These are phyloP conservation scores for Miniopterus natalensis DNA, from an alignment of 2,113 vertebrate species.

Conservation along the genomic window DNA sequence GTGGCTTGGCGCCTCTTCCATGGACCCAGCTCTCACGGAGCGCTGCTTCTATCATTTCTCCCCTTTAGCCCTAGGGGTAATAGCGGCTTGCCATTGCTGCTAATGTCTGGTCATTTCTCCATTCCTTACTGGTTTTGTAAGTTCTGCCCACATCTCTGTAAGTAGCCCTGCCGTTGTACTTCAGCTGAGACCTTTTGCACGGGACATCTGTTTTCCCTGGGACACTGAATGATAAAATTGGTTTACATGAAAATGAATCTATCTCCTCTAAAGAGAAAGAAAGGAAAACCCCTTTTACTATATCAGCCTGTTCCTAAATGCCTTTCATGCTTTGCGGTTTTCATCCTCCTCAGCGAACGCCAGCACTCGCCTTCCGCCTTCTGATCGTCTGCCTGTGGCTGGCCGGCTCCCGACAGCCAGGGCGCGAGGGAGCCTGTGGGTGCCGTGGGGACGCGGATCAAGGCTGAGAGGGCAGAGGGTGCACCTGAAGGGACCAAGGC, in stretches of 20 bases:
- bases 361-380: not conserved
- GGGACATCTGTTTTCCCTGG: not conserved
- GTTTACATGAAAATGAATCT: not conserved
- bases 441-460: not conserved
- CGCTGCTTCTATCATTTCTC: not conserved
- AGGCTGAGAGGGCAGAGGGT: not conserved
- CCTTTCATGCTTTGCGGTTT: not conserved
- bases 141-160: not conserved
- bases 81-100: not conserved
- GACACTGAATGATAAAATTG: not conserved
- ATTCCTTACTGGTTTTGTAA: not conserved
- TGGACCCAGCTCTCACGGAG: not conserved
- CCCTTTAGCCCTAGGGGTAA: not conserved
- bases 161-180: not conserved
- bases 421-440: not conserved
- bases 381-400: not conserved
- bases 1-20: not conserved
- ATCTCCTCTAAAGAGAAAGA: not conserved
- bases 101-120: not conserved
- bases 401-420: not conserved
- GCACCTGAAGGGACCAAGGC: not conserved
- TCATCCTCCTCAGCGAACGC: not conserved
- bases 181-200: not conserved
- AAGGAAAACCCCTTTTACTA: not conserved
- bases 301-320: not conserved